Percentiles rank a stretch among this genome's conserved stretches.
phyloP scores from a whole-genome alignment of 2,797 vertebrate genomes.

The Sebastes iracundus region DNA sequence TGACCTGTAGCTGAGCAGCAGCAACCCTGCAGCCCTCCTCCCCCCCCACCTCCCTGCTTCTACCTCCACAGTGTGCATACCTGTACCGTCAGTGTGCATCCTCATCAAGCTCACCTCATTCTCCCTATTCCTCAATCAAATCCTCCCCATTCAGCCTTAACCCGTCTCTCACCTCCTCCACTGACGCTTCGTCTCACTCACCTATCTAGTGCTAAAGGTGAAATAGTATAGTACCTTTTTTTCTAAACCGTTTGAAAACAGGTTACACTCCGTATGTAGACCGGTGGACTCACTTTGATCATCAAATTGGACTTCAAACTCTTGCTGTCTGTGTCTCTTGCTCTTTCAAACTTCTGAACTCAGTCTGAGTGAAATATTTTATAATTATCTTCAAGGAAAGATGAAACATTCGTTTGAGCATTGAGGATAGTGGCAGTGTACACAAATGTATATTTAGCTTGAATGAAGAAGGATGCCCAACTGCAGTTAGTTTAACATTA shows the following conservation, averaged over 20 bases:
- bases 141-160: not conserved
- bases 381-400: not conserved
- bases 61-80: conserved; percentile 25
- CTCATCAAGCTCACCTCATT: conserved; percentile 7
- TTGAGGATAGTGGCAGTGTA: not conserved
- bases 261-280: not conserved
- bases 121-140: not conserved
- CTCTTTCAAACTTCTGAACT: not conserved
- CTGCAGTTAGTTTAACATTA: no score
- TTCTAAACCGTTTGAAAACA: not conserved
- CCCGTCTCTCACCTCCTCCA: not conserved
- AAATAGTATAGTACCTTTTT: not conserved
- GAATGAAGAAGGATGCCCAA: not conserved
- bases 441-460: not conserved
- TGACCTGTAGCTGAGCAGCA: conserved; percentile 59
- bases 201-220: not conserved
- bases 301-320: not conserved
- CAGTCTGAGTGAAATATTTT: not conserved
- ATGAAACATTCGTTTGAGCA: not conserved
- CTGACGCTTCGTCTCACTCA: not conserved
- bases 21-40: conserved; percentile 20
- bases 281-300: not conserved
- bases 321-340: not conserved
- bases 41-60: not conserved
- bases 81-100: conserved; percentile 20